Evolutionary conservation across 2,113 vertebrate species (phyloP), one percentile per base, ranked within the genome.

Genomic region (Corvus moneduloides): DNA sequence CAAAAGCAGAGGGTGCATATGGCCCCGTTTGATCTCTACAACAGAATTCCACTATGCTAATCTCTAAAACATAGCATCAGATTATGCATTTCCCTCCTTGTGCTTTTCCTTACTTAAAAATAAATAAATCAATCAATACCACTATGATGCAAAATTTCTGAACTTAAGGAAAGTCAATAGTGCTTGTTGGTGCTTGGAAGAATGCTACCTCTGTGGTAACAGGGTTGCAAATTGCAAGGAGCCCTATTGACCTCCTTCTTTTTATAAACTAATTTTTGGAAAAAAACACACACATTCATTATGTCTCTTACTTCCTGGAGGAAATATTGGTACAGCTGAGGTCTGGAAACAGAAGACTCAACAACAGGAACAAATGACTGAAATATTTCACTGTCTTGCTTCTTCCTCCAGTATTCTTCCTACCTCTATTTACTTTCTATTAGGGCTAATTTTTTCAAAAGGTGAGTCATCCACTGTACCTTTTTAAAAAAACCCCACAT

Each of bases 251-350:
- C 84, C 75, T 83, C 63, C 52, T 79, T 84, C 55, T 88, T 91
- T 94, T 91, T 96, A 95, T 93, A 94, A 90, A 94, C 35, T 71
- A 17, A 55, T 73, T 80, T 95, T 90, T 78, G 75, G 63, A 73
- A 95, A 87, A 93, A 93, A 88, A 75, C 76, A 93, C 33, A 74
- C 16, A 63, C 67, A 59, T 90, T 85, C 89, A 90, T 94, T 90
- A 96, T 59, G 74, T 63, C 39, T 69, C 67, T 41, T 67, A 49
- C 84, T 94, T 93, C 84, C 79, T 83, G 55, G 55, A 90, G 78
- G 72, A 94, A 96, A 90, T 85, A 91, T 3, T 32, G 35, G 37
- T 87, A 63, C 35, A 83, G 46, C 75, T 80, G 61, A 74, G 49
- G 43, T 91, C 55, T 94, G 54, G 13, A 85, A 48, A 92, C 69